Evolutionary conservation across 2,113 vertebrate genomes (phyloP).

Genomic region (Saguinus midas): DNA sequence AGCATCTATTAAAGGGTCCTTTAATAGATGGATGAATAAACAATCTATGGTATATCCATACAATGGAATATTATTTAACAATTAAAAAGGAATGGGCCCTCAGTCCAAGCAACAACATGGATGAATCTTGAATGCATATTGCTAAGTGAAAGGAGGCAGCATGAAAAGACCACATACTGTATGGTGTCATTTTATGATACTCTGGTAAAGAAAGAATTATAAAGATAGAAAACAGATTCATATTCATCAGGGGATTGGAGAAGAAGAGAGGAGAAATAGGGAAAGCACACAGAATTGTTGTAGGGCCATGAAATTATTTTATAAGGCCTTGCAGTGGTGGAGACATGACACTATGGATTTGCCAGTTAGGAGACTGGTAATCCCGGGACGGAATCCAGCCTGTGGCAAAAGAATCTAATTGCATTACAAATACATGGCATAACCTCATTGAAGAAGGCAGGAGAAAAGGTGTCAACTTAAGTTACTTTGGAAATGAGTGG

Average conservation of each 20-base stretch:
- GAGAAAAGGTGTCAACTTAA: not conserved
- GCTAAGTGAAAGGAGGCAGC: not conserved
- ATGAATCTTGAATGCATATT: not conserved
- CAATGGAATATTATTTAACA: not conserved
- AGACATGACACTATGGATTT: not conserved
- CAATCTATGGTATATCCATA: not conserved
- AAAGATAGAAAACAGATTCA: not conserved
- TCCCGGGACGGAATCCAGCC: not conserved
- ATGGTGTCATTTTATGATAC: not conserved
- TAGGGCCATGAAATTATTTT: not conserved
- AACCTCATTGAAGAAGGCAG: not conserved
- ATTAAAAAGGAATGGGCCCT: not conserved
- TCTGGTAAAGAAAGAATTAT: not conserved
- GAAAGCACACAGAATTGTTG: not conserved
- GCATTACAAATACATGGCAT: not conserved
- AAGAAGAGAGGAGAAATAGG: not conserved
- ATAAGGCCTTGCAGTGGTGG: too few relatives aligned
- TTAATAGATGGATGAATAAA: not conserved
- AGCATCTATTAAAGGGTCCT: not conserved
- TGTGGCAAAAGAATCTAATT: not conserved
- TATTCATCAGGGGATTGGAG: not conserved
- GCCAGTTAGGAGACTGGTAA: not conserved
- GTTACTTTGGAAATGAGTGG: not conserved
- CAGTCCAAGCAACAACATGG: not conserved
- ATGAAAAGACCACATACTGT: not conserved